These are phyloP conservation scores for Sceliomorpha sp. DNA, from an alignment of 2,888 invertebrate species.

Conservation along the genomic window DNA sequence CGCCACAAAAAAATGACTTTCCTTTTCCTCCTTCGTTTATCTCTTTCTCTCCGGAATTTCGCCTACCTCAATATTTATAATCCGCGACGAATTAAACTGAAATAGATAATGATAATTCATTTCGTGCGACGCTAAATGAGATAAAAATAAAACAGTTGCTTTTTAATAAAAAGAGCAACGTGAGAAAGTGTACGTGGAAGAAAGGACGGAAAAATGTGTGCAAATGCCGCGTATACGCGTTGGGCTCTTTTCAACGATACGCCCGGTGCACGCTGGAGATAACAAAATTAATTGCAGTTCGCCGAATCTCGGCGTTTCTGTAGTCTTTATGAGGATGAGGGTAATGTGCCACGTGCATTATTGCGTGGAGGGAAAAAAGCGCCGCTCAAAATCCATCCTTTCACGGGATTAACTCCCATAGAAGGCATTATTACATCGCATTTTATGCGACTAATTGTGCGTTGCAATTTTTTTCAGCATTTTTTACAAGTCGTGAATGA, in stretches of 20 bases:
- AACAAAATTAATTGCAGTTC: slow-evolving; percentile 57
- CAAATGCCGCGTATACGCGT: slow-evolving; percentile 26
- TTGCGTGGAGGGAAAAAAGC: slow-evolving; percentile 25
- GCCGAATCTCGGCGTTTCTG: slow-evolving; percentile 44
- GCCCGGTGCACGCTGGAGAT: slow-evolving; percentile 41
- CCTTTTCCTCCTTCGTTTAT: no score
- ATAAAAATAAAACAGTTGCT: not conserved
- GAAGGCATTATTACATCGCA: slow-evolving; percentile 17
- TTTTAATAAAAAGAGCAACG: slow-evolving; percentile 6
- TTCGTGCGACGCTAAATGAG: no score
- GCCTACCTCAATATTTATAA: no score
- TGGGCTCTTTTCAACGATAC: slow-evolving; percentile 29
- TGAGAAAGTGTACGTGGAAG: slow-evolving; percentile 4
- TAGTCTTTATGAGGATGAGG: slow-evolving; percentile 45
- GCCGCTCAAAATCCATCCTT: slow-evolving; percentile 22
- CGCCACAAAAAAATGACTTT: slow-evolving; percentile 17
- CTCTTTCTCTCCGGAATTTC: no score
- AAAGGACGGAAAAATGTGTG: slow-evolving; percentile 9
- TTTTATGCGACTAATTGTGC: not conserved
- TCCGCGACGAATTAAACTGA: no score
- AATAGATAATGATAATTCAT: no score
- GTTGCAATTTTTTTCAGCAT: not conserved
- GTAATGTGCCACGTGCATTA: slow-evolving; percentile 39
- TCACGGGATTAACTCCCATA: slow-evolving; percentile 18
- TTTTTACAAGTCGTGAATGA: no score